Percentiles rank a stretch among this genome's conserved stretches.
These are phyloP conservation scores for Micrasema longulum DNA, from an alignment of 1,140 invertebrate genomes.

Conservation along the genomic window DNA sequence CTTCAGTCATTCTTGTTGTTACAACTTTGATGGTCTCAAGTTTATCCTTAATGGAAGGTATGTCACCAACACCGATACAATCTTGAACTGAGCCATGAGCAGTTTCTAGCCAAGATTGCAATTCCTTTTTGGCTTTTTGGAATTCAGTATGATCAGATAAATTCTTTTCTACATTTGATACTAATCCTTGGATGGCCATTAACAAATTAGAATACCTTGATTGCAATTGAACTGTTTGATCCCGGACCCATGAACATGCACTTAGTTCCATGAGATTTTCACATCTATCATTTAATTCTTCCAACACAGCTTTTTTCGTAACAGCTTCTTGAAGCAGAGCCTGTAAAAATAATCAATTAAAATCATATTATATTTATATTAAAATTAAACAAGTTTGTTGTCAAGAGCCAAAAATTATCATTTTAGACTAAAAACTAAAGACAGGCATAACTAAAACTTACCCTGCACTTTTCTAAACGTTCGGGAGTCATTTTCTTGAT, in stretches of 20 bases:
- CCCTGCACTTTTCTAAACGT: constrained; percentile 81
- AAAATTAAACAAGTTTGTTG: neutral
- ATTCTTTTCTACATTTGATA: constrained; percentile 88
- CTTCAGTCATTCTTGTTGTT: constrained; percentile 83
- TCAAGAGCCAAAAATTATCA: constrained; percentile 1
- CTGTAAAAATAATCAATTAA: constrained; percentile 54
- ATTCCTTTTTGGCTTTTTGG: constrained; percentile 83
- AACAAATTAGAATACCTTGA: constrained; percentile 82
- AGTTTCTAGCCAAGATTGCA: constrained; percentile 83
- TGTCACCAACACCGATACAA: constrained; percentile 84
- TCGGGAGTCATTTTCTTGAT: constrained; percentile 85
- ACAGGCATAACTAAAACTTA: constrained; percentile 60
- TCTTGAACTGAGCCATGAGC: constrained; percentile 84
- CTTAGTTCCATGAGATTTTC: constrained; percentile 88
- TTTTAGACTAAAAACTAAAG: constrained; percentile 1
- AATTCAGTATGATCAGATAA: constrained; percentile 91
- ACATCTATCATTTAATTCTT: constrained; percentile 88
- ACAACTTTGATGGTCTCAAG: constrained; percentile 82
- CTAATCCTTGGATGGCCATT: constrained; percentile 81
- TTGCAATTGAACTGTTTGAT: constrained; percentile 87
- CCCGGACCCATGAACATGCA: constrained; percentile 83
- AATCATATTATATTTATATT: neutral
- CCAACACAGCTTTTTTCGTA: constrained; percentile 80
- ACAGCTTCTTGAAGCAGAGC: constrained; percentile 81
- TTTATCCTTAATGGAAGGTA: constrained; percentile 83